Base-by-base conservation (phyloP, 2,797 vertebrate genomes). In the Lutjanus campechanus region DNA sequence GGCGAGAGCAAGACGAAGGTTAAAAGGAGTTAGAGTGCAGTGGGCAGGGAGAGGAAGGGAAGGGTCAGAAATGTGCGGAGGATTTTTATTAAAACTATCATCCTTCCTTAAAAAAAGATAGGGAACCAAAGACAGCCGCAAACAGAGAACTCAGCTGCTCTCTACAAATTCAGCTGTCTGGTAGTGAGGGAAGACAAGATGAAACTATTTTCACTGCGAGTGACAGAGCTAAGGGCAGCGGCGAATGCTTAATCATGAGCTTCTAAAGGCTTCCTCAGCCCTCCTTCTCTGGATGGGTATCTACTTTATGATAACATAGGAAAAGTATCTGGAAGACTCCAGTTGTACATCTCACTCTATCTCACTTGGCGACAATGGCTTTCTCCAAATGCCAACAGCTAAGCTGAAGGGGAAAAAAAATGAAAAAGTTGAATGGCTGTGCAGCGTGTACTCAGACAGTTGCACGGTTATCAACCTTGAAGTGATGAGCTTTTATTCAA, bases 401-500 rank as follows among this genome's bases (percentile, higher is more conserved):
- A 64, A 67, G 17, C n/a, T 59, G 22, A 17, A 29, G 10, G 62
- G 62, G 65, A 63, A 5, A 36, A 41, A 68, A 66, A 25, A 13
- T 44, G n/a, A 63, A 51, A 82, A 71, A 84, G 66, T 67, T 84
- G 83, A 78, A 55, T 58, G 40, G 17, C 61, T 72, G 41, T 50
- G 67, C 53, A 8, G 51, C 8, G 22, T 40, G 29, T 41, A 46
- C 60, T 77, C 64, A 66, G 55, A 77, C 71, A 60, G 82, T 65
- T 50, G 62, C 65, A 40, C 8, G 16, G 46, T 76, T 74, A 76
- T 85, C 79, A 83, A 70, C 82, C 69, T 69, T 73, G 50, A 82
- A 67, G 76, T 59, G 76, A 84, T 87, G 70, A 66, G 70, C 68
- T 69, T 78, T 78, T 82, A 77, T 86, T 86, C 78, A 71, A 82